A percentile compares a stretch with the other conserved stretches of the same genome.
These are phyloP conservation scores for Spilosoma lubricipeda DNA, from an alignment of 2,888 invertebrate species.

Conservation along the genomic window DNA sequence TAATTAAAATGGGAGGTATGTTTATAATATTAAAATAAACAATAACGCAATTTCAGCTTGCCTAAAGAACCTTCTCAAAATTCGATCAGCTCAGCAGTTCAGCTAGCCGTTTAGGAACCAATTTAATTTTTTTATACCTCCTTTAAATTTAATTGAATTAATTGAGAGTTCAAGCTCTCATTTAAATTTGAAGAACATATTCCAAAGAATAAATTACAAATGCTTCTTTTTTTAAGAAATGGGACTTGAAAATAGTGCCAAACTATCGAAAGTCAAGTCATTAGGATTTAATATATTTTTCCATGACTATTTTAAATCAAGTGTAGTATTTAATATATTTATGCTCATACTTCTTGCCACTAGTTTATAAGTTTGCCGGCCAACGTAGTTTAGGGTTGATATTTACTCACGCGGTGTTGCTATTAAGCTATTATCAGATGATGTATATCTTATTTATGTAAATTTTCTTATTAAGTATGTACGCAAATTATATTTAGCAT, in stretches of 20 bases:
- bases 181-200: not conserved
- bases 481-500: not conserved
- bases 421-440: conserved; percentile 38
- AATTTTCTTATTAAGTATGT: not conserved
- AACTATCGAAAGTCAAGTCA: not conserved
- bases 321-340: conserved; percentile 39
- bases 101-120: no score
- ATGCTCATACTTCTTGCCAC: conserved; percentile 72
- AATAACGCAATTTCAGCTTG: no score
- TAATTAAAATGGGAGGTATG: no score
- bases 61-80: no score
- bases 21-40: no score
- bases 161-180: no score
- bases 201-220: not conserved
- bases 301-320: conserved; percentile 21
- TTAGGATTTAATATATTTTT: not conserved
- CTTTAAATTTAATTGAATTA: no score
- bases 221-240: not conserved
- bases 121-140: no score
- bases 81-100: no score
- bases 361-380: conserved; percentile 53
- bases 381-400: conserved; percentile 47
- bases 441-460: not conserved
- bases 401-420: conserved; percentile 34
- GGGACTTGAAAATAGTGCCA: not conserved